phyloP scores from a whole-genome alignment of 1,140 invertebrate genomes.

The Centruroides vittatus region DNA sequence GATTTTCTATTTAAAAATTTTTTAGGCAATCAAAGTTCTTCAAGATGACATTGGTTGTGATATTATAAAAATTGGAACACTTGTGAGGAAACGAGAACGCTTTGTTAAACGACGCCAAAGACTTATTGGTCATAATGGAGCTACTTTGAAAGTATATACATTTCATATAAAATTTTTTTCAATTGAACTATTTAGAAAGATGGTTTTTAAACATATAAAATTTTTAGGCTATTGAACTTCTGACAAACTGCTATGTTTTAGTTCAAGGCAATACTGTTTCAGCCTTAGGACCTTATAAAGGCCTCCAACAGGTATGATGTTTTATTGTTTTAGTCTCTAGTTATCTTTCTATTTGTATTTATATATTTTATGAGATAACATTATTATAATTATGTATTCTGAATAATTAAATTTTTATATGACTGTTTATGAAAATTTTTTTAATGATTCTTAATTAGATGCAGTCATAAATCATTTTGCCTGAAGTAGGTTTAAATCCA shows the following conservation, averaged over 20 bases:
- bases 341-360: too few species aligned
- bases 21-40: constrained; percentile 34
- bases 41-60: constrained; percentile 87
- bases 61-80: constrained; percentile 89
- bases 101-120: constrained; percentile 92
- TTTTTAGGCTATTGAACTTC: constrained; percentile 69
- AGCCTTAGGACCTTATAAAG: constrained; percentile 86
- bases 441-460: too few species aligned
- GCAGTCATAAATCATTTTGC: too few species aligned
- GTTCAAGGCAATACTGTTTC: constrained; percentile 98
- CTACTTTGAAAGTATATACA: constrained; percentile 59
- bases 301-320: constrained; percentile 59
- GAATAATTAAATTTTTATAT: too few species aligned
- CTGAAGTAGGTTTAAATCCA: too few species aligned
- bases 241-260: constrained; percentile 95
- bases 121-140: constrained; percentile 91
- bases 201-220: not conserved
- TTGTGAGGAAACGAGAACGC: constrained; percentile 83
- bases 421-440: too few species aligned
- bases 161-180: not conserved
- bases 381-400: too few species aligned
- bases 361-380: too few species aligned
- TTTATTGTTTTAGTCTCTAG: not conserved
- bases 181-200: not conserved
- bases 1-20: not conserved